Evolutionary conservation across 2,888 invertebrate genomes (phyloP), one percentile per base, ranked within the genome.

Genomic region (Callosobruchus maculatus): DNA sequence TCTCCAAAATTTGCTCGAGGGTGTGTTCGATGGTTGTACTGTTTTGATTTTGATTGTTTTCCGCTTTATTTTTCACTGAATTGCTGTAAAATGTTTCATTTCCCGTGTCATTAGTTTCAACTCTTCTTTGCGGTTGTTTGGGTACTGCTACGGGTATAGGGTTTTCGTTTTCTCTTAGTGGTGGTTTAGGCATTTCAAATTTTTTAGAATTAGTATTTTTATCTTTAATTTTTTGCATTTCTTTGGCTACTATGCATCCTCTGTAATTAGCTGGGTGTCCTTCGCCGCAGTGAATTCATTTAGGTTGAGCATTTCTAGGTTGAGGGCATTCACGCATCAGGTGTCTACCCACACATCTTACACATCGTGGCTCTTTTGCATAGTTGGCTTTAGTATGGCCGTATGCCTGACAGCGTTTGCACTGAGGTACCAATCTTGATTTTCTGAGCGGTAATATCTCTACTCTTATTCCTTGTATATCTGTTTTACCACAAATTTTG

Each of bases 161-260:
- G 66, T 31, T 71, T 22, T 67, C 66, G 66, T 72, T 66, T 69
- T 74, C 70, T 21, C 71, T 73, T 49, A 71, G 66, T 71, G 31
- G 69, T 66, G 21, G 72, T 70, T 70, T n/a, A n/a, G n/a, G n/a
- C n/a, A n/a, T n/a, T n/a, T n/a, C n/a, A n/a, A n/a, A n/a, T n/a
- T n/a, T n/a, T n/a, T n/a, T n/a, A n/a, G n/a, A n/a, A n/a, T 68
- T 20, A 13, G 7, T 22, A 21, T 21, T 21, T 68, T 73, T 73
- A 70, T 76, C 49, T 73, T 74, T 74, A 20, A 71, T 30, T 73
- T 73, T 73, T 30, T 71, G 67, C 70, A 74, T 71, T 69, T 75
- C 70, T 75, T 75, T 74, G 30, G 75, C 75, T 18, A 77, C 75
- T 2, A 70, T 68, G 72, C 78, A 80, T 68, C 80, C 79, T 26